Conservation (phyloP, 2,888 invertebrate species). For the Charanyca ferruginea region DNA sequence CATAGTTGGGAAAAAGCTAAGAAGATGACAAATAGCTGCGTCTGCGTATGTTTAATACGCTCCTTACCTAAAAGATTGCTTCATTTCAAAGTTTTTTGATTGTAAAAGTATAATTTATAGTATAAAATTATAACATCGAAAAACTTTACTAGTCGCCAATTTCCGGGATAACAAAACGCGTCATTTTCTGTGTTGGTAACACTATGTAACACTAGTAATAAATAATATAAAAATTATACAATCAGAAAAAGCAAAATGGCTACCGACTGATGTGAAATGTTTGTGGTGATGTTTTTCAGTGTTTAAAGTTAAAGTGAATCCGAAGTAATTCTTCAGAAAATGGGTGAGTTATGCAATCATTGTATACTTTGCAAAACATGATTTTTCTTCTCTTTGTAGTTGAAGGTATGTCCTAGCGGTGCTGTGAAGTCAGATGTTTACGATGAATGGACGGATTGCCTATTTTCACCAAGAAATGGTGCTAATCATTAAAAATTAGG, state of each 20-base stretch:
- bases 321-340: conserved; percentile 72
- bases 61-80: no score
- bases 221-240: not conserved
- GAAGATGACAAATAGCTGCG: no score
- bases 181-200: conserved; percentile 22
- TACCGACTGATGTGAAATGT: conserved; percentile 80
- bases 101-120: no score
- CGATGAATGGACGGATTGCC: conserved; percentile 27
- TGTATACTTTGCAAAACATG: not conserved
- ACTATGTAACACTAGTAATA: no score
- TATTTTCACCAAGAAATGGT: not conserved
- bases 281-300: conserved; percentile 84
- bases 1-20: no score
- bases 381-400: not conserved
- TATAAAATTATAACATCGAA: no score
- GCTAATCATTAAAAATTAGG: not conserved
- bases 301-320: conserved; percentile 75
- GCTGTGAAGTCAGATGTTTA: conserved; percentile 60
- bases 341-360: conserved; percentile 80
- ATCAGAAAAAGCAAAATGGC: conserved; percentile 82
- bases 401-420: conserved; percentile 25
- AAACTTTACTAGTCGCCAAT: not conserved
- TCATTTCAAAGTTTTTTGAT: no score
- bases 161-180: not conserved
- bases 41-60: no score